Evolutionary conservation across 2,797 vertebrate genomes (phyloP).

Genomic region (Synaphobranchus kaupii): DNA sequence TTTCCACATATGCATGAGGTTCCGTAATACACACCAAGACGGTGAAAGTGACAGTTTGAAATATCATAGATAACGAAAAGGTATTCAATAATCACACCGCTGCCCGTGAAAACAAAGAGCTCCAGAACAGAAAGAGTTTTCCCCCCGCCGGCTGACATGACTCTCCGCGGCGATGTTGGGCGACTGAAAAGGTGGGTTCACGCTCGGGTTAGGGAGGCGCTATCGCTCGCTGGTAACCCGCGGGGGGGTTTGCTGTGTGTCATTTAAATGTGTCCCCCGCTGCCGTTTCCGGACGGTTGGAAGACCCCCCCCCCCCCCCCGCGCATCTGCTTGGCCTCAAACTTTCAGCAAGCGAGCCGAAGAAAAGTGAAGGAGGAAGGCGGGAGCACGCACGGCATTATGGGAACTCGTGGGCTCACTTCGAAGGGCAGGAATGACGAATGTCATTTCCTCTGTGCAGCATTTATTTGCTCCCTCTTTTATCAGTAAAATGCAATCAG

Average conservation of each 20-base stretch:
- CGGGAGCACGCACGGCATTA: background rate
- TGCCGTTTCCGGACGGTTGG: background rate
- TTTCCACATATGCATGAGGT: background rate
- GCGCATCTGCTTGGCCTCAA: background rate
- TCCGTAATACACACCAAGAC: background rate
- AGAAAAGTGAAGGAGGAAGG: background rate
- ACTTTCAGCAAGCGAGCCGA: background rate
- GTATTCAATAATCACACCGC: background rate
- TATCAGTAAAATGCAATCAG: background rate
- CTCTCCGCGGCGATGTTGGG: background rate
- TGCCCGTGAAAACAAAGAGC: background rate
- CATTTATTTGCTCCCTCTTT: too few species aligned
- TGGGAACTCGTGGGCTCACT: background rate
- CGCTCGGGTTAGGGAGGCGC: background rate
- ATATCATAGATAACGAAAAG: background rate
- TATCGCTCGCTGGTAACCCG: background rate
- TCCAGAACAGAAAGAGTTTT: background rate
- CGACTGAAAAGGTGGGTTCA: background rate
- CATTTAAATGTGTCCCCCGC: background rate
- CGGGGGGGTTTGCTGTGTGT: background rate
- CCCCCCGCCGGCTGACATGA: background rate
- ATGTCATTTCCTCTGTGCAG: background rate
- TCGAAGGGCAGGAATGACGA: background rate
- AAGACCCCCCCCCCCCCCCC: background rate
- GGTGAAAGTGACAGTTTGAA: background rate